Evolutionary conservation across 2,113 vertebrate genomes (phyloP).

Genomic region (Thymallus thymallus): DNA sequence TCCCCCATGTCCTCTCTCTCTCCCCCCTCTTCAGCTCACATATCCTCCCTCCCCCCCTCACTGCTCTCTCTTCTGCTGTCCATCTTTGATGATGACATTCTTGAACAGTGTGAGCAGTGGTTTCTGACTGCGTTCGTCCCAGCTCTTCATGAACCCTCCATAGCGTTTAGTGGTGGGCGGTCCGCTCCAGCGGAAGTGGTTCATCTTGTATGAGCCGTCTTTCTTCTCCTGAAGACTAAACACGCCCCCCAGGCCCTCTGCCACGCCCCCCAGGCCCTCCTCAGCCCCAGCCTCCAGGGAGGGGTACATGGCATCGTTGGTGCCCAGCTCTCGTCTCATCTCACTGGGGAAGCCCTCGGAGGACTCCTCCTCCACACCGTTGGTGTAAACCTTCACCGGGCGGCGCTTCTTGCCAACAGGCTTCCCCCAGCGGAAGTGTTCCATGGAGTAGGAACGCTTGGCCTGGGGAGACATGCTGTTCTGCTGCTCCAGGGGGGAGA

Average conservation of each 20-base stretch:
- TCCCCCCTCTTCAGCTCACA: neutral
- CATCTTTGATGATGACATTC: constrained; percentile 84
- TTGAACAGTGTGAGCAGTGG: constrained; percentile 90
- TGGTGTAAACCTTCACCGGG: constrained; percentile 85
- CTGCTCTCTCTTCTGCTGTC: constrained; percentile 75
- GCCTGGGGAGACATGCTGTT: constrained; percentile 12
- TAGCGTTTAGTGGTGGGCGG: constrained; percentile 85
- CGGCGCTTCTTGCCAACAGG: constrained; percentile 89
- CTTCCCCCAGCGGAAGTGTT: constrained; percentile 96
- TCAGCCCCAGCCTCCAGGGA: constrained; percentile 27
- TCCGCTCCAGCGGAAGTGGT: constrained; percentile 81
- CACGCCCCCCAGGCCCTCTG: neutral
- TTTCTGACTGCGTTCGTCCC: constrained; percentile 79
- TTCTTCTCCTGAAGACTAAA: constrained; percentile 63
- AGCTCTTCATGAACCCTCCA: constrained; percentile 88
- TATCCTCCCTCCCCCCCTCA: constrained; percentile 46
- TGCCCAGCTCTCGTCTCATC: constrained; percentile 68
- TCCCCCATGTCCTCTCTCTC: neutral
- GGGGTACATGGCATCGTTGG: constrained; percentile 28
- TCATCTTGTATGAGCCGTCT: constrained; percentile 74
- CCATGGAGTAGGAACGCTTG: constrained; percentile 94
- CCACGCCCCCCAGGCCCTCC: constrained; percentile 8
- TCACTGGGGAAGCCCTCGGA: constrained; percentile 75
- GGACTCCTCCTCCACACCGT: constrained; percentile 76
- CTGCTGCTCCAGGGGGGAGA: constrained; percentile 27